Conservation (phyloP, 2,113 vertebrate species). For the Felis chaus region DNA sequence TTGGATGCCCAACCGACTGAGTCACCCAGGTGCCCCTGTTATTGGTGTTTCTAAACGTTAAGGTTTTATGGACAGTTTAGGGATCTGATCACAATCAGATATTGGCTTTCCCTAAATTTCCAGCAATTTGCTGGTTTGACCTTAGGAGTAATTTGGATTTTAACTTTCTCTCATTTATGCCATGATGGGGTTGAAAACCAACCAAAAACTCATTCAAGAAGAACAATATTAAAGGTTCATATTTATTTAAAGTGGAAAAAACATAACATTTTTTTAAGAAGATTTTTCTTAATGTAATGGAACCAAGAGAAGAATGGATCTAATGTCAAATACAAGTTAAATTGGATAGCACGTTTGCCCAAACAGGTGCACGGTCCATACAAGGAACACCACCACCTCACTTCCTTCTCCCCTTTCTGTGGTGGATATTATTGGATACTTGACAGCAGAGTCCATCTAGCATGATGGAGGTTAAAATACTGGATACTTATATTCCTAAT, state of each 20-base stretch:
- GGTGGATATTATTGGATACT: background rate
- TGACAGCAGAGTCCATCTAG: background rate
- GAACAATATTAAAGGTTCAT: background rate
- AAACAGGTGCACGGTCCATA: background rate
- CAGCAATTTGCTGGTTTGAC: background rate
- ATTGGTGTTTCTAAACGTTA: background rate
- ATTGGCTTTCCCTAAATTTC: background rate
- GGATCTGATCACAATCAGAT: background rate
- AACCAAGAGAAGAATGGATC: background rate
- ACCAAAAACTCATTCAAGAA: background rate
- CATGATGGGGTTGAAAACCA: background rate
- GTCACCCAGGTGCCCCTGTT: background rate
- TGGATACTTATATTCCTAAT: background rate
- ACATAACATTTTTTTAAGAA: background rate
- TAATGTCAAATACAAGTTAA: background rate
- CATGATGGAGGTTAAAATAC: background rate
- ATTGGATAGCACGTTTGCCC: background rate
- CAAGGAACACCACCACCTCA: background rate
- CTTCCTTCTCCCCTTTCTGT: background rate
- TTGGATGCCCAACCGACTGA: no score
- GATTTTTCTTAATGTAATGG: background rate
- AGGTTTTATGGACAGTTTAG: background rate
- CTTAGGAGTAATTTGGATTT: background rate
- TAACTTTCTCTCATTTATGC: background rate
- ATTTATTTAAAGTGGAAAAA: background rate